phyloP scores from a whole-genome alignment of 2,888 invertebrate species.

The Sussaba pulchella region DNA sequence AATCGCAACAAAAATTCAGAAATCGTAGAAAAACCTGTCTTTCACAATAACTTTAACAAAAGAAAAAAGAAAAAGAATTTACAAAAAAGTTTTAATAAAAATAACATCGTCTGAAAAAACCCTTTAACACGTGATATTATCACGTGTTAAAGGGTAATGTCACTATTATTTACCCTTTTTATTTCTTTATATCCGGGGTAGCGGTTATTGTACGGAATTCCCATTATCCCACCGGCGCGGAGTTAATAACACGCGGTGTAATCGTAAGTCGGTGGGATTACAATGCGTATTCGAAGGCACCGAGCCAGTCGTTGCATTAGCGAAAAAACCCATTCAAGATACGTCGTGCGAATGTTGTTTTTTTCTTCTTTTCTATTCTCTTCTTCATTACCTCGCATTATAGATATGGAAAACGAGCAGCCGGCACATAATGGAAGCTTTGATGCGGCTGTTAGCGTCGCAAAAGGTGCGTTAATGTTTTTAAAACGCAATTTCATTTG shows the following conservation, averaged over 20 bases:
- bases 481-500: conserved; percentile 48
- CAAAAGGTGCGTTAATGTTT: conserved; percentile 15
- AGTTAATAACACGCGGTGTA: conserved; percentile 63
- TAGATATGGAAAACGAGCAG: conserved; percentile 52
- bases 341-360: background rate
- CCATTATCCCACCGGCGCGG: conserved; percentile 55
- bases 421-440: background rate
- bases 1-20: no score
- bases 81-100: background rate
- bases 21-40: no score
- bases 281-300: conserved; percentile 11
- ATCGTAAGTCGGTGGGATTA: conserved; percentile 55
- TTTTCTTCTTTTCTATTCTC: background rate
- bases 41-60: no score
- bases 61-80: no score
- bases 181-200: conserved; percentile 44
- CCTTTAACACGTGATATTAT: background rate
- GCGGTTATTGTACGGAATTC: conserved; percentile 58
- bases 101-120: background rate
- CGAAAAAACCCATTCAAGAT: conserved; percentile 20
- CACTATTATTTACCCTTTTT: conserved; percentile 46
- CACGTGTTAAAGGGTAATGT: no score
- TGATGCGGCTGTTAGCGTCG: background rate
- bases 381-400: conserved; percentile 36
- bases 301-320: background rate